Evolutionary conservation across 2,888 invertebrate species (phyloP).

Genomic region (Heliconius charithonia): DNA sequence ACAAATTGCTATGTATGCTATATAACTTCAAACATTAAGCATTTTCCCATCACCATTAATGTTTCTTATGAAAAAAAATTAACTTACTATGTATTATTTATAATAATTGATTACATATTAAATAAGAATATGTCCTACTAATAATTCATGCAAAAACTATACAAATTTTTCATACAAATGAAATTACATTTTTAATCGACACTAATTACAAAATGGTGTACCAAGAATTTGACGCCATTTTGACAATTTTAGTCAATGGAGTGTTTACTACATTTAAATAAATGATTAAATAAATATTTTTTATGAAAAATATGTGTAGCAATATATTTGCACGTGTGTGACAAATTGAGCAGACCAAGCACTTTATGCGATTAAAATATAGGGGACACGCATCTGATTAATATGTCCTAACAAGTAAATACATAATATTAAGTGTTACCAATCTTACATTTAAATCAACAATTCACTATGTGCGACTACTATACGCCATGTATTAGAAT

Average conservation of each 20-base stretch:
- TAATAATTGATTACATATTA: slow-evolving; percentile 6
- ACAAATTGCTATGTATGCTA: not conserved
- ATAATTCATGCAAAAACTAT: slow-evolving; percentile 45
- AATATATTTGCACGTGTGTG: slow-evolving; percentile 69
- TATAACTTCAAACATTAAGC: slow-evolving; percentile 37
- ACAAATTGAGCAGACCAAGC: slow-evolving; percentile 69
- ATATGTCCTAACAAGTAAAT: slow-evolving; percentile 77
- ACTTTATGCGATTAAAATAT: slow-evolving; percentile 66
- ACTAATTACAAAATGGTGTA: slow-evolving; percentile 39
- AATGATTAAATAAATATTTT: slow-evolving; percentile 44
- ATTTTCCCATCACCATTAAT: slow-evolving; percentile 50
- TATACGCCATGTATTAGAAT: slow-evolving; percentile 81
- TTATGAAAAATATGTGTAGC: slow-evolving; percentile 59
- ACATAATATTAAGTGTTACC: slow-evolving; percentile 80
- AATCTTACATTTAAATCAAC: slow-evolving; percentile 83
- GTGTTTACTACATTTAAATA: slow-evolving; percentile 34
- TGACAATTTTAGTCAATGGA: slow-evolving; percentile 45
- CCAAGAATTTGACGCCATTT: slow-evolving; percentile 60
- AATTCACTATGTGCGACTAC: slow-evolving; percentile 84
- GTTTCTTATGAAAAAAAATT: slow-evolving; percentile 23
- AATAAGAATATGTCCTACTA: slow-evolving; percentile 28
- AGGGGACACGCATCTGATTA: slow-evolving; percentile 75
- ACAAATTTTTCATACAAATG: slow-evolving; percentile 44
- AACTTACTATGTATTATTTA: slow-evolving; percentile 11
- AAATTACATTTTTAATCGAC: slow-evolving; percentile 14